Conservation (phyloP, 2,113 vertebrate species). For the Oxyruncus cristatus region DNA sequence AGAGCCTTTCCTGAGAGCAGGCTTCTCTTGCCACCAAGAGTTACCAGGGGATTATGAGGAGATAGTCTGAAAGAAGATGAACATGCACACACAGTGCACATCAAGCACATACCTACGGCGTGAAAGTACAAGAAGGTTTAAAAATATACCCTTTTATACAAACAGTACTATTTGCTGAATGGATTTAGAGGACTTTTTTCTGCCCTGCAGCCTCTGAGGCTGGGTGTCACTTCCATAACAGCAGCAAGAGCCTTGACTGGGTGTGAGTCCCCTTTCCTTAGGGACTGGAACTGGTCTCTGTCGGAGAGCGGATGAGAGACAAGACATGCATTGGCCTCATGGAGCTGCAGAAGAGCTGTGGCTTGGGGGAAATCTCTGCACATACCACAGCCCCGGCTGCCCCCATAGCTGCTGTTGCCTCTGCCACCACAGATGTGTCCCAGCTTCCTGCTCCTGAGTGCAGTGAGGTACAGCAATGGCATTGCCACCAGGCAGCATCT, state of each 20-base stretch:
- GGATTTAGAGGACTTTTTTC: not conserved
- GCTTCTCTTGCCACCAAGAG: not conserved
- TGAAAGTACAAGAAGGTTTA: not conserved
- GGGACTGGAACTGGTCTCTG: not conserved
- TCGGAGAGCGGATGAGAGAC: not conserved
- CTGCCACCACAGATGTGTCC: not conserved
- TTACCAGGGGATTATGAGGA: not conserved
- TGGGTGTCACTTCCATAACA: rapidly evolving
- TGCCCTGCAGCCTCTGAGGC: not conserved
- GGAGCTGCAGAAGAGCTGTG: not conserved
- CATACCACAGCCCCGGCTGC: not conserved
- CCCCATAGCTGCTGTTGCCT: not conserved
- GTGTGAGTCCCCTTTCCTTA: not conserved
- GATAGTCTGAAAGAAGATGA: not conserved
- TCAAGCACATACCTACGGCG: not conserved
- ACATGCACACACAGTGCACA: not conserved
- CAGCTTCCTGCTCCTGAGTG: rapidly evolving
- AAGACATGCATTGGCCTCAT: not conserved
- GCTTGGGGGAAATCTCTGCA: not conserved
- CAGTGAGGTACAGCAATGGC: not conserved
- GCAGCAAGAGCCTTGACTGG: not conserved
- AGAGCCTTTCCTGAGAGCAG: not conserved
- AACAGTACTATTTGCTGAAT: not conserved
- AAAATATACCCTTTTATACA: not conserved
- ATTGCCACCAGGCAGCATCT: not conserved